Evolutionary conservation across 2,113 vertebrate species (phyloP).

Genomic region (Butastur rufipennis): DNA sequence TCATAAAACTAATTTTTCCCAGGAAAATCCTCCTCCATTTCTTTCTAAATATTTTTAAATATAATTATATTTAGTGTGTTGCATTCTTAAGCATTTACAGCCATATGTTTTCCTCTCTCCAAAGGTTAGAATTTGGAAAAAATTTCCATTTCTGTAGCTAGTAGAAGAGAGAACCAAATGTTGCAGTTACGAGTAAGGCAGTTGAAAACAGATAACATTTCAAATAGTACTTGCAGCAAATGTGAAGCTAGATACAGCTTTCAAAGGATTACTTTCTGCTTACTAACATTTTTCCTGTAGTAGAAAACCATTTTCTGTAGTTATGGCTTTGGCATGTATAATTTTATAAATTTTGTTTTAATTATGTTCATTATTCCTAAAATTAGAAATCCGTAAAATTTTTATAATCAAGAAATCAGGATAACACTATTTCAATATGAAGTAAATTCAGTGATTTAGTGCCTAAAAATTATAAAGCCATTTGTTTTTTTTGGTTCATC

Average conservation of each 20-base stretch:
- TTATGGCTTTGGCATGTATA: neutral
- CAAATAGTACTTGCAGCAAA: neutral
- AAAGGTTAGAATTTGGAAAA: neutral
- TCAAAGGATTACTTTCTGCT: neutral
- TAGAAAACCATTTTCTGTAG: fast-evolving
- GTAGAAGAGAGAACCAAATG: neutral
- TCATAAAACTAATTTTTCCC: neutral
- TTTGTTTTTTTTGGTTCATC: neutral
- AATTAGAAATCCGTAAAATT: neutral
- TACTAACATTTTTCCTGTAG: neutral
- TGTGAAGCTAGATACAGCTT: neutral
- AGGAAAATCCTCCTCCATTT: neutral
- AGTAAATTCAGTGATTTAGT: neutral
- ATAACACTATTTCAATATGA: neutral
- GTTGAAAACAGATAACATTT: neutral
- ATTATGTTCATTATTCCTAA: neutral
- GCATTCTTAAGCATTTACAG: neutral
- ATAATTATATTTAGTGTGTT: neutral
- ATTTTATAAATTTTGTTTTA: neutral
- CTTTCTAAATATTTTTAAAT: neutral
- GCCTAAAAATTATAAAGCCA: neutral
- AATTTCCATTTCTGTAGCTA: neutral
- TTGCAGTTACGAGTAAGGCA: neutral
- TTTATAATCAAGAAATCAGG: neutral
- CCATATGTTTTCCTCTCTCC: neutral